phyloP scores from a whole-genome alignment of 1,140 invertebrate species.

The Hypothenemus hampei region DNA sequence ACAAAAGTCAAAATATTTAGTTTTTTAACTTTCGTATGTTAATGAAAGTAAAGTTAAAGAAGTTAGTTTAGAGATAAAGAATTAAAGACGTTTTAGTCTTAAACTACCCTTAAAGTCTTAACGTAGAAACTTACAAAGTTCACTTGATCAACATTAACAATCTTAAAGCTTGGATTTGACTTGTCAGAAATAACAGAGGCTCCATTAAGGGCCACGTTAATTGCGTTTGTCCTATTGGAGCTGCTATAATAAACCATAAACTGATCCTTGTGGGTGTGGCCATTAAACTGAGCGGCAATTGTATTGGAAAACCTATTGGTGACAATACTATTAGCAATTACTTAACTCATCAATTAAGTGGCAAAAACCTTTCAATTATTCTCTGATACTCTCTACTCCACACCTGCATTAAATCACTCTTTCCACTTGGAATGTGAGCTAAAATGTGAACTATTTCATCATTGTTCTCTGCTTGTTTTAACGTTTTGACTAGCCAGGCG shows the following conservation, averaged over 20 bases:
- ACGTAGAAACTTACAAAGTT: constrained; percentile 53
- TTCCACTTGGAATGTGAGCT: constrained; percentile 74
- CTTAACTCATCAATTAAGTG: background rate
- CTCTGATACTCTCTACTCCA: constrained; percentile 57
- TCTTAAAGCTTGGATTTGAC: constrained; percentile 77
- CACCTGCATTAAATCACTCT: constrained; percentile 61
- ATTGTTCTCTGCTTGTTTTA: constrained; percentile 64
- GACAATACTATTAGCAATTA: background rate
- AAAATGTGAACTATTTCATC: constrained; percentile 77
- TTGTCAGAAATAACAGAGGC: constrained; percentile 61
- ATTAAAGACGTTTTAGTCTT: background rate
- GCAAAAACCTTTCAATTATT: constrained; percentile 47
- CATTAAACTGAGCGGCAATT: constrained; percentile 73
- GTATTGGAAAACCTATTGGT: constrained; percentile 47
- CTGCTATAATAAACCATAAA: constrained; percentile 61
- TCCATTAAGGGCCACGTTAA: constrained; percentile 70
- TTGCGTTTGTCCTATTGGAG: constrained; percentile 33
- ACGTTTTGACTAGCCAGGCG: constrained; percentile 66
- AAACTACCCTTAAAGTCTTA: background rate
- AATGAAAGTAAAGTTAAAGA: too few relatives aligned
- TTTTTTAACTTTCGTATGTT: too few relatives aligned
- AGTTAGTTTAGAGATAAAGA: too few relatives aligned
- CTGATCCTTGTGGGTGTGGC: constrained; percentile 75
- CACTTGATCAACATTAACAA: constrained; percentile 61
- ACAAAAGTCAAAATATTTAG: too few relatives aligned